Base-by-base conservation (phyloP, 92 coral and sea anemone species). In the Epizoanthus rinbou region DNA sequence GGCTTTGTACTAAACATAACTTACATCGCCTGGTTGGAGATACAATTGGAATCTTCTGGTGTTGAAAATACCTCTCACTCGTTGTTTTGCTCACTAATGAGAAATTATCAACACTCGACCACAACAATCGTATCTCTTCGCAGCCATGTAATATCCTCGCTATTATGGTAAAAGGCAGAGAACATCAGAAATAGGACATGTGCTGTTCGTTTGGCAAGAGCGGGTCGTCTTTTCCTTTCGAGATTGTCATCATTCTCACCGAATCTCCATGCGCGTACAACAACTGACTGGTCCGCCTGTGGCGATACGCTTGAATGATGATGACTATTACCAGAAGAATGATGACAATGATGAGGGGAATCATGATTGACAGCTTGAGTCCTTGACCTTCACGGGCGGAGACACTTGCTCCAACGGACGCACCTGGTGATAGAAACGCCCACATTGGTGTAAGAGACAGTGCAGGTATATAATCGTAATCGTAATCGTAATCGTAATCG, bases 281-380 rank as follows among this genome's bases (percentile, higher is more conserved):
- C 56, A 21, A 69, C 52, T 35, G 19, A 0, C 21, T 37, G 74
- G 10, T 69, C 3, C 74, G 74, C 56, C 16, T 69, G 54, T 39
- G 54, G 15, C 74, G 74, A 52, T 35, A 35, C 50, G 23, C 74
- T 35, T 35, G 74, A 17, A 69, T 39, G 52, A 41, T 41, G 6
- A 69, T 39, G 54, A 69, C 74, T 16, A 14, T 45, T 15, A 41
- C 56, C 16, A 69, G 19, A 4, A 69, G 19, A 31, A 69, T 39
- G 56, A 69, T 52, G 74, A 69, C 25, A 41, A 69, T 5, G 13
- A 69, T 52, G 19, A 69, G 43, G 15, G 54, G 50, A 13, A 69
- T 37, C n/a, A 69, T 35, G 56, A 69, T 69, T 39, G 74, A 69
- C 25, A 69, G 54, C 56, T 69, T 69, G 28, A 23, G 3, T 5